Conservation (phyloP, 2,888 invertebrate genomes). For the Dryadula phaetusa region DNA sequence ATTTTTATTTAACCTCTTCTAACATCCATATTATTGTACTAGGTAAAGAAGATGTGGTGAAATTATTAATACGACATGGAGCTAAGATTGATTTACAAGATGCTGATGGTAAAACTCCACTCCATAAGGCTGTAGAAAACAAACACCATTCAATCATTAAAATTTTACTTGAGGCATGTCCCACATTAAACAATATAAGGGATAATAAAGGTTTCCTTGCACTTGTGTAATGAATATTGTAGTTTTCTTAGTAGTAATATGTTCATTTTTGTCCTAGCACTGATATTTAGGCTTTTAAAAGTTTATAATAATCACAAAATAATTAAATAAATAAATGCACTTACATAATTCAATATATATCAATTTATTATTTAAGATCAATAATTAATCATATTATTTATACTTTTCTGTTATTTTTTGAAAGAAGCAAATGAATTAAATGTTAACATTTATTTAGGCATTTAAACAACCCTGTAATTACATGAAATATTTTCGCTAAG, state of each 20-base stretch:
- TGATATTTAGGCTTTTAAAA: background rate
- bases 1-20: too few relatives aligned
- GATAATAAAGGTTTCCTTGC: constrained; percentile 75
- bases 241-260: background rate
- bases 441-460: constrained; percentile 22
- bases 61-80: constrained; percentile 86
- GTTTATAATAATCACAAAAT: background rate
- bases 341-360: too few relatives aligned
- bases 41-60: constrained; percentile 87
- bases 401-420: constrained; percentile 33
- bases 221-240: constrained; percentile 46
- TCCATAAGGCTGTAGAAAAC: constrained; percentile 89
- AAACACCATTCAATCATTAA: constrained; percentile 76
- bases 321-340: too few relatives aligned
- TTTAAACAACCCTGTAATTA: constrained; percentile 21
- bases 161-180: constrained; percentile 69
- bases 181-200: constrained; percentile 60
- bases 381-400: background rate
- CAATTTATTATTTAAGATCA: too few relatives aligned
- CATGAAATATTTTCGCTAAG: constrained; percentile 14
- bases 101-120: constrained; percentile 90
- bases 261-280: background rate
- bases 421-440: constrained; percentile 15
- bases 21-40: constrained; percentile 45
- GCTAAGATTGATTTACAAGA: constrained; percentile 88